phyloP scores from a whole-genome alignment of 2,797 vertebrate species.

The Neoniphon sammara region DNA sequence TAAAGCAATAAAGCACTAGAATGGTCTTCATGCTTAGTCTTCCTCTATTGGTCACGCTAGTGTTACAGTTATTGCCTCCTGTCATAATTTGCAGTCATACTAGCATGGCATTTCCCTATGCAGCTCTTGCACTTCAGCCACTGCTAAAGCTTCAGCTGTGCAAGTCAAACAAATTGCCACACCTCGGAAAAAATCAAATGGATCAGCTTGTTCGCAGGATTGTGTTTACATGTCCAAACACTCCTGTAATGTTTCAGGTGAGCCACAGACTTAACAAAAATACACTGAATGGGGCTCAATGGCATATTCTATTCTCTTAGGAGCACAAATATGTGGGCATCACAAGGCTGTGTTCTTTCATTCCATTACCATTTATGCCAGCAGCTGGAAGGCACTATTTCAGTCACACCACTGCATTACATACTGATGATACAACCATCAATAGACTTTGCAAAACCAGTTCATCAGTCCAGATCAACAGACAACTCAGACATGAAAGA shows the following conservation, averaged over 20 bases:
- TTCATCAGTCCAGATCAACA: no score
- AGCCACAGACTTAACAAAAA: no score
- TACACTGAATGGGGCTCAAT: constrained; percentile 10
- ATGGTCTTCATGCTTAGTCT: not conserved
- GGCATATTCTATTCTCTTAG: constrained; percentile 20
- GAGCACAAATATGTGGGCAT: constrained; percentile 23
- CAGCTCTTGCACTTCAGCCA: constrained; percentile 2
- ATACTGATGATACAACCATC: constrained; percentile 10
- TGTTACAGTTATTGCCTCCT: constrained; percentile 6
- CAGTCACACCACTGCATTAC: constrained; percentile 8
- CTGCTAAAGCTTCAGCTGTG: constrained; percentile 12
- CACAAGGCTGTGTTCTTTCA: constrained; percentile 20
- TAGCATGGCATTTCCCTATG: constrained; percentile 12
- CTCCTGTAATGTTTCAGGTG: constrained; percentile 1
- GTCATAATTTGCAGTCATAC: constrained; percentile 14
- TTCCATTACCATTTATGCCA: constrained; percentile 6
- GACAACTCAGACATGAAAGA: not conserved
- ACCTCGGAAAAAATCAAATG: constrained; percentile 21
- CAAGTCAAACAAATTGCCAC: constrained; percentile 40
- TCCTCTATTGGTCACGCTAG: no score
- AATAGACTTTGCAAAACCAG: not conserved
- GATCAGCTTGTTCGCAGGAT: not conserved
- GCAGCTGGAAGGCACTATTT: constrained; percentile 5
- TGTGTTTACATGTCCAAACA: constrained; percentile 42
- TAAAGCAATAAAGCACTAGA: no score